These are phyloP conservation scores for Cephalotes varians DNA, from an alignment of 2,888 invertebrate species.

Conservation along the genomic window DNA sequence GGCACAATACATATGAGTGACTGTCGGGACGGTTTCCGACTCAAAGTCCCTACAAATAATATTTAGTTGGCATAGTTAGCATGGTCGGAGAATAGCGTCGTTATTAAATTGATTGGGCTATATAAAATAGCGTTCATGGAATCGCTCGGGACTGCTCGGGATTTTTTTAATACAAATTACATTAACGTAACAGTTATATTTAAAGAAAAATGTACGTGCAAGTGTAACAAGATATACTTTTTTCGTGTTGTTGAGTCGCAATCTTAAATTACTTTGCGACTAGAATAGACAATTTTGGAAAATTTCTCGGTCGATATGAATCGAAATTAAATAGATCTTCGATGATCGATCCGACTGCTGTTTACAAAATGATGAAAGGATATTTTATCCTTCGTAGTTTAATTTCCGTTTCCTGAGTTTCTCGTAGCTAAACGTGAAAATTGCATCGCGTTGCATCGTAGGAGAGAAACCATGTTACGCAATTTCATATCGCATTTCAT, in stretches of 20 bases:
- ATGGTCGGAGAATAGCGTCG: neutral
- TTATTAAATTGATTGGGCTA: neutral
- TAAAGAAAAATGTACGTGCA: too few relatives aligned
- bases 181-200: neutral
- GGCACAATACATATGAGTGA: too few relatives aligned
- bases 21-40: too few relatives aligned
- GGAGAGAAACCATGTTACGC: neutral
- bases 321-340: neutral
- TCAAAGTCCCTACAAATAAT: too few relatives aligned
- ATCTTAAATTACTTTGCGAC: neutral
- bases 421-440: constrained; percentile 13
- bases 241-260: neutral
- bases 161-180: neutral
- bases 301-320: neutral
- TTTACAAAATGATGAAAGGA: neutral
- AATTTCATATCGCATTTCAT: constrained; percentile 13
- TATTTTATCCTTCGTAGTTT: neutral
- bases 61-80: neutral
- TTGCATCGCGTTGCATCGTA: neutral
- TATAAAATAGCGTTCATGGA: neutral
- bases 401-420: neutral
- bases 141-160: neutral
- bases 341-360: neutral
- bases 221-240: neutral
- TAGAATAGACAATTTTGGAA: neutral